These are phyloP conservation scores for Chrysemys picta DNA, from an alignment of 2,113 vertebrate genomes.

Conservation along the genomic window DNA sequence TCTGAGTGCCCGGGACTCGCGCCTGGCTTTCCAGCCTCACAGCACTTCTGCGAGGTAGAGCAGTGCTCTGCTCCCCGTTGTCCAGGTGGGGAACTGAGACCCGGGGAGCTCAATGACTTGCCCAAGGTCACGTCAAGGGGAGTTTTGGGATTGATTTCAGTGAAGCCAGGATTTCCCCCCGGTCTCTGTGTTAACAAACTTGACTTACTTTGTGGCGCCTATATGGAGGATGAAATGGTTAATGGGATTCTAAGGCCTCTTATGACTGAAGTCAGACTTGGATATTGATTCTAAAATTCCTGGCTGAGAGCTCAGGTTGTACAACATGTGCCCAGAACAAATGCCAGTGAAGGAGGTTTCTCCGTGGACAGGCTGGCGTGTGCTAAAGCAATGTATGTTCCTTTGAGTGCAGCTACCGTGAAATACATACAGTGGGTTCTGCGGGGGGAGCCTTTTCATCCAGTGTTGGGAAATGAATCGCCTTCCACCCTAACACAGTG, in stretches of 20 bases:
- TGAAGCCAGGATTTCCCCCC: not conserved
- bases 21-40: rapidly evolving
- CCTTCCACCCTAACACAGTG: not conserved
- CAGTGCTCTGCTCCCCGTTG: not conserved
- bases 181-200: not conserved
- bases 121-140: not conserved
- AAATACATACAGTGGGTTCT: not conserved
- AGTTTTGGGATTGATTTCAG: not conserved
- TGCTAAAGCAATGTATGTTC: not conserved
- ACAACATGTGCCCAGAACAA: not conserved
- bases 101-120: not conserved
- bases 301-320: not conserved
- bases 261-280: not conserved
- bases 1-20: not conserved
- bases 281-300: not conserved
- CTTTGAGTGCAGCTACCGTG: not conserved
- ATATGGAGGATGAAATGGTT: not conserved
- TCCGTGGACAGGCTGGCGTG: not conserved
- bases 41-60: rapidly evolving
- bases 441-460: not conserved
- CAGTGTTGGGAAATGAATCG: not conserved
- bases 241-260: not conserved
- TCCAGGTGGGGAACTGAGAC: not conserved
- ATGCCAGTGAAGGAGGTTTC: not conserved
- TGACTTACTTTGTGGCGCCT: not conserved